These are phyloP conservation scores for Seriola aureovittata DNA, from an alignment of 2,113 vertebrate genomes.

Conservation along the genomic window DNA sequence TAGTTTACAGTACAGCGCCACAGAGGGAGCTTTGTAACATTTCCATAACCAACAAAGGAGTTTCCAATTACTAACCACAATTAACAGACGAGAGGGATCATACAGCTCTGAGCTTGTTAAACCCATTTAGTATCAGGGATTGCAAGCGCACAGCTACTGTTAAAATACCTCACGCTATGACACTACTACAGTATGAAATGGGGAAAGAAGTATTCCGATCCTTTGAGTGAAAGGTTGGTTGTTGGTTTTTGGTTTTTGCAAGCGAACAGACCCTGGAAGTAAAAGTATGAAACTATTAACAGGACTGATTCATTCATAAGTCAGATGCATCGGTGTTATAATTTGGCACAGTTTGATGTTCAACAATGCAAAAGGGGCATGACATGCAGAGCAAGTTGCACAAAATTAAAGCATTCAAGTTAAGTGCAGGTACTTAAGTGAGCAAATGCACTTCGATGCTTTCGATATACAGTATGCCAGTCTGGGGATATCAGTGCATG, in stretches of 20 bases:
- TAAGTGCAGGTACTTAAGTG: background rate
- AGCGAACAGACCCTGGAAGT: background rate
- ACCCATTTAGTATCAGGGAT: constrained; percentile 16
- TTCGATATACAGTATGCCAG: background rate
- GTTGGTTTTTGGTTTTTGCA: background rate
- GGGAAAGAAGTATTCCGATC: background rate
- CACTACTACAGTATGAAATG: background rate
- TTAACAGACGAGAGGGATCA: constrained; percentile 53
- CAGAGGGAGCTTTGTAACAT: constrained; percentile 19
- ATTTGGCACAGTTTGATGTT: background rate
- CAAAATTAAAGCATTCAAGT: background rate
- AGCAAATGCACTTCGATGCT: background rate
- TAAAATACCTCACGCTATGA: constrained; percentile 13
- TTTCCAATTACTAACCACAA: constrained; percentile 51
- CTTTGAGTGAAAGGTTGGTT: background rate
- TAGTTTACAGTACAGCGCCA: constrained; percentile 19
- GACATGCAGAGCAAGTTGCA: background rate
- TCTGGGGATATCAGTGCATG: too few relatives aligned
- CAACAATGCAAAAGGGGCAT: background rate
- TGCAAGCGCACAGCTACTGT: constrained; percentile 23
- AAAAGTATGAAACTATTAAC: background rate
- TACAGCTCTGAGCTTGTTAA: constrained; percentile 28
- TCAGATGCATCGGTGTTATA: background rate
- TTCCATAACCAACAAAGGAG: constrained; percentile 42
- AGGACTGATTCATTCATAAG: background rate